Base-by-base conservation (phyloP, 2,888 invertebrate species). In the Spilarctia lutea region DNA sequence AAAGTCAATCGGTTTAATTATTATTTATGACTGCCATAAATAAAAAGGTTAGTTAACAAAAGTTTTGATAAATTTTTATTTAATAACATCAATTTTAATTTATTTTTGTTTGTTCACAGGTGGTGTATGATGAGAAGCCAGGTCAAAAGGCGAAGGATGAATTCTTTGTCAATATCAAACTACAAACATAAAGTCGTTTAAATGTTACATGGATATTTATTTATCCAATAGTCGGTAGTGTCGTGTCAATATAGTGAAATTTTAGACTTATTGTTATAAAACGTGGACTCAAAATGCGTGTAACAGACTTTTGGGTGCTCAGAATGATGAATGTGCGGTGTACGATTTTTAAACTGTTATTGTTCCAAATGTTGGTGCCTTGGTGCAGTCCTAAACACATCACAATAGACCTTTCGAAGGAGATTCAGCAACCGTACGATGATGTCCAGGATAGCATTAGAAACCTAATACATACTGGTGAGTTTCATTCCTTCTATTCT, bases 291-390 rank as follows among this genome's bases (percentile, higher is more conserved):
- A 89, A 88, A 83, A 94, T 94, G 94, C 86, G 89, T 88, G 86
- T 85, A 81, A 88, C 90, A 86, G 91, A 90, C 88, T 89, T 82
- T 89, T 87, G 90, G 88, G 91, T 92, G 89, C 87, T 92, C 73
- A 90, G 87, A 89, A 95, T 92, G 85, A 94, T 94, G 94, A 92
- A 93, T 86, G 91, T 94, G 90, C 90, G 92, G 90, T 94, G 93
- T 92, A 91, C 91, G 69, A 89, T 95, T 81, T 95, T 94, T 78
- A 94, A 94, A 91, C 90, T 95, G 71, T 87, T 96, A 82, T 86
- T 96, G 78, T 95, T 96, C 83, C 94, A 94, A 93, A 90, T 92
- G 85, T 85, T 94, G 88, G 92, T 94, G 80, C 90, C 90, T 84
- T 92, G 93, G 92, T 95, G 95, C 79, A 89, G 90, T 80, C 94